phyloP scores from a whole-genome alignment of 1,140 invertebrate genomes.

The Hycleus cichorii region DNA sequence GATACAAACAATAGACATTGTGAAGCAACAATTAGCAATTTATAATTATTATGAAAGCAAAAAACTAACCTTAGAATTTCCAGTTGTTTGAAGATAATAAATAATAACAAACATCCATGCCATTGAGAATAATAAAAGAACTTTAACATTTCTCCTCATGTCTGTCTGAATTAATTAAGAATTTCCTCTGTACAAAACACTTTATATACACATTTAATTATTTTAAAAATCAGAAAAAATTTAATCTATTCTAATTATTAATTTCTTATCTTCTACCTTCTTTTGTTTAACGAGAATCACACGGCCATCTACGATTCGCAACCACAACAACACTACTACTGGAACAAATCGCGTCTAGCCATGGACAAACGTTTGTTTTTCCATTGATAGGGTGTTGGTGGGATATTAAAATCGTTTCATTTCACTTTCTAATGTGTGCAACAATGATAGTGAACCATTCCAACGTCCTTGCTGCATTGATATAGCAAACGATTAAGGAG shows the following conservation, averaged over 20 bases:
- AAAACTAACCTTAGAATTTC: slow-evolving; percentile 28
- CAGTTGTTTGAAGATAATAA: slow-evolving; percentile 43
- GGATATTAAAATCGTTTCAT: background rate
- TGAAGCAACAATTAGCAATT: background rate
- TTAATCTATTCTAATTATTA: no score
- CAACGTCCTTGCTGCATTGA: no score
- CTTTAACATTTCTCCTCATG: slow-evolving; percentile 46
- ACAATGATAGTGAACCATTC: no score
- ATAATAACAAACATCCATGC: slow-evolving; percentile 48
- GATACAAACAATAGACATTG: background rate
- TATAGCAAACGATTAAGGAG: no score
- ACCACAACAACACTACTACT: background rate
- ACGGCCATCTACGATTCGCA: background rate
- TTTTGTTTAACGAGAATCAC: no score
- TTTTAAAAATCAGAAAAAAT: no score
- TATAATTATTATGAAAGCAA: background rate
- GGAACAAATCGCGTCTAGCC: background rate
- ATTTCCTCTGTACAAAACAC: no score
- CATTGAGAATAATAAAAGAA: slow-evolving; percentile 43
- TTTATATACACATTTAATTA: no score
- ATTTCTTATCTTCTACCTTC: no score
- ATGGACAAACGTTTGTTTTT: background rate
- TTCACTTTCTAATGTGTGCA: background rate
- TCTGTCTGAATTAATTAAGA: background rate
- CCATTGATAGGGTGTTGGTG: background rate